These are phyloP conservation scores for Punctoribates punctum DNA, from an alignment of 2,888 invertebrate species.

Conservation along the genomic window DNA sequence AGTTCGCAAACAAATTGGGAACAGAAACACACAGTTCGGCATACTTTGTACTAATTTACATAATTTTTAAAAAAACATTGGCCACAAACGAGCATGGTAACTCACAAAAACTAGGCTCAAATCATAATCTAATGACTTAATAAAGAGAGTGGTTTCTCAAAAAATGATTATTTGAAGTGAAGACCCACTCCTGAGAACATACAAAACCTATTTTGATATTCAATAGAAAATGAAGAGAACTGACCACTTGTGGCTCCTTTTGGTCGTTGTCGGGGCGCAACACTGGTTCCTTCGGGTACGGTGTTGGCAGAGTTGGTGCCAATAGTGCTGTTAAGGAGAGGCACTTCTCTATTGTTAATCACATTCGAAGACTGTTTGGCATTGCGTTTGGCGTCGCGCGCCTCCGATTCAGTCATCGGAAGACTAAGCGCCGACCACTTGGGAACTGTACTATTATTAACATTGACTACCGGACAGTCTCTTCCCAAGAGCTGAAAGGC, in stretches of 20 bases:
- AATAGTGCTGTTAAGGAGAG: neutral
- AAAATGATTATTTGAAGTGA: no score
- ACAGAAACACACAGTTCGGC: no score
- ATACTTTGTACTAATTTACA: no score
- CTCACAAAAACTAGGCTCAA: no score
- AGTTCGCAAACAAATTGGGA: no score
- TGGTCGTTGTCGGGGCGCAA: conserved; percentile 76
- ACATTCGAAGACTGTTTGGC: conserved; percentile 23
- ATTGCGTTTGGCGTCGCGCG: conserved; percentile 31
- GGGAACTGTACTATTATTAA: conserved; percentile 57
- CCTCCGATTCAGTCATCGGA: conserved; percentile 38
- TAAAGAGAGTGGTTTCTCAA: no score
- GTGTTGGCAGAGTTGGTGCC: conserved; percentile 54
- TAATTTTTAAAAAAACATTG: no score
- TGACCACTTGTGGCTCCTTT: conserved; percentile 57
- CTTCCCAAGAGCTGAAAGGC: conserved; percentile 54
- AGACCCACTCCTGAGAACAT: no score
- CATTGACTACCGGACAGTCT: conserved; percentile 73
- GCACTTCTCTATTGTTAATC: conserved; percentile 31
- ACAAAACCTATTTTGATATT: no score
- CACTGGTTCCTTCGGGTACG: conserved; percentile 64
- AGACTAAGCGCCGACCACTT: conserved; percentile 35
- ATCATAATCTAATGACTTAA: no score
- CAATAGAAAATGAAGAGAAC: neutral
- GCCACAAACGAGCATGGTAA: no score